phyloP scores from a whole-genome alignment of 2,888 invertebrate genomes.

The Trachelus troglodyta region DNA sequence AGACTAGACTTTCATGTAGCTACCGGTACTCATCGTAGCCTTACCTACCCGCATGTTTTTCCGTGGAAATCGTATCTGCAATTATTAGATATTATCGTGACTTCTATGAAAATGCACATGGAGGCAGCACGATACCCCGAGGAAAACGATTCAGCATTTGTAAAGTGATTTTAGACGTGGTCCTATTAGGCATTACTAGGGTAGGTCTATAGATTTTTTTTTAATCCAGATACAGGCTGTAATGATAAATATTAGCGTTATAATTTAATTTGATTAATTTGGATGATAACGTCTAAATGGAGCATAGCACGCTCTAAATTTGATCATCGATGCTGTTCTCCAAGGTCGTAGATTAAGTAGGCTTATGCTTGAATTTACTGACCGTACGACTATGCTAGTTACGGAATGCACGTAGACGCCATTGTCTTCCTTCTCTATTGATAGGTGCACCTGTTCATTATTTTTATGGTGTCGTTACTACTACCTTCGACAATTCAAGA shows the following conservation, averaged over 20 bases:
- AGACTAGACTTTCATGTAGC: background rate
- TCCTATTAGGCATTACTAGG: too few relatives aligned
- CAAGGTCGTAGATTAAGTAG: background rate
- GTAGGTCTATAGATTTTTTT: too few relatives aligned
- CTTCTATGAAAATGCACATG: background rate
- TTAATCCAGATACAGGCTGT: too few relatives aligned
- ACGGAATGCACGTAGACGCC: background rate
- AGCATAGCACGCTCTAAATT: too few relatives aligned
- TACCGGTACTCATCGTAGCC: background rate
- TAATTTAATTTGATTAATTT: too few relatives aligned
- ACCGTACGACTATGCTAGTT: background rate
- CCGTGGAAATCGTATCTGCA: background rate
- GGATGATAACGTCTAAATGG: too few relatives aligned
- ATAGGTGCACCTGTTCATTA: slow-evolving; percentile 14
- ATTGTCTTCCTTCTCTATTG: background rate
- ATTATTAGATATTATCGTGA: background rate
- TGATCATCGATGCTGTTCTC: background rate
- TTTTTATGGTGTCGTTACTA: slow-evolving; percentile 23
- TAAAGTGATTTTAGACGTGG: too few relatives aligned
- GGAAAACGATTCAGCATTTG: too few relatives aligned
- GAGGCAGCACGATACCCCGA: too few relatives aligned
- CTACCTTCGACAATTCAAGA: background rate
- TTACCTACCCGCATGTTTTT: background rate
- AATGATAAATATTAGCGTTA: too few relatives aligned
- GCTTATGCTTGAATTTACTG: background rate